phyloP scores from a whole-genome alignment of 2,888 invertebrate species.

The Caenorhabditis sulstoni region DNA sequence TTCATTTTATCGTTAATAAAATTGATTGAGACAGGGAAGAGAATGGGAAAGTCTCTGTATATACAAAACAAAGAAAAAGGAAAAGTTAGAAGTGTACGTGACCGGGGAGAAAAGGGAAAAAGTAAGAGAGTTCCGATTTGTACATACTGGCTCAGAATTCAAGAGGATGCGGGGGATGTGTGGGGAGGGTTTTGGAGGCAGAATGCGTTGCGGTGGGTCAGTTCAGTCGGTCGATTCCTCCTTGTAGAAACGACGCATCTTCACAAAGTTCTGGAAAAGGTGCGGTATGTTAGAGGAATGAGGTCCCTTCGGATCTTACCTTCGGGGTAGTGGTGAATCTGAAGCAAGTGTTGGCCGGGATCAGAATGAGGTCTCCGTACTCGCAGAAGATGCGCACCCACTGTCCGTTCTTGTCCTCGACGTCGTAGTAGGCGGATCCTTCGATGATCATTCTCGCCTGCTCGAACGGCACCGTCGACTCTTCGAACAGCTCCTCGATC shows the following conservation, averaged over 20 bases:
- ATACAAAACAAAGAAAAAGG: constrained; percentile 3
- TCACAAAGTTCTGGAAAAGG: constrained; percentile 78
- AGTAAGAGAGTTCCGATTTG: constrained; percentile 6
- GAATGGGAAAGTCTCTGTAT: not conserved
- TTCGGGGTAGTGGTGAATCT: constrained; percentile 86
- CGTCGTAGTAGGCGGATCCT: constrained; percentile 78
- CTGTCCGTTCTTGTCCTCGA: constrained; percentile 84
- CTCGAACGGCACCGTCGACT: constrained; percentile 73
- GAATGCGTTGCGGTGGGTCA: not conserved
- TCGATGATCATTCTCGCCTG: constrained; percentile 78
- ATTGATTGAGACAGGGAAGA: not conserved
- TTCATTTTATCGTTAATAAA: constrained; percentile 8
- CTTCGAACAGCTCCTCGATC: constrained; percentile 79
- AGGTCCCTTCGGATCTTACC: constrained; percentile 59
- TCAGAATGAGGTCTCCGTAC: constrained; percentile 91
- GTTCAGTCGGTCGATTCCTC: constrained; percentile 51
- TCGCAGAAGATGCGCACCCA: constrained; percentile 93
- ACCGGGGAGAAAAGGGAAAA: constrained; percentile 8
- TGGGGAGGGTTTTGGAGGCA: not conserved
- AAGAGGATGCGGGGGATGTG: too few species aligned
- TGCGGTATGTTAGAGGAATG: constrained; percentile 1
- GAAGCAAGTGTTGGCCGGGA: constrained; percentile 96
- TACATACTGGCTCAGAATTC: constrained; percentile 18
- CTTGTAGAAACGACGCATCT: constrained; percentile 79
- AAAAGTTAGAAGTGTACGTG: not conserved